Conservation (phyloP, 1,140 invertebrate genomes). For the Aculops lycopersici region DNA sequence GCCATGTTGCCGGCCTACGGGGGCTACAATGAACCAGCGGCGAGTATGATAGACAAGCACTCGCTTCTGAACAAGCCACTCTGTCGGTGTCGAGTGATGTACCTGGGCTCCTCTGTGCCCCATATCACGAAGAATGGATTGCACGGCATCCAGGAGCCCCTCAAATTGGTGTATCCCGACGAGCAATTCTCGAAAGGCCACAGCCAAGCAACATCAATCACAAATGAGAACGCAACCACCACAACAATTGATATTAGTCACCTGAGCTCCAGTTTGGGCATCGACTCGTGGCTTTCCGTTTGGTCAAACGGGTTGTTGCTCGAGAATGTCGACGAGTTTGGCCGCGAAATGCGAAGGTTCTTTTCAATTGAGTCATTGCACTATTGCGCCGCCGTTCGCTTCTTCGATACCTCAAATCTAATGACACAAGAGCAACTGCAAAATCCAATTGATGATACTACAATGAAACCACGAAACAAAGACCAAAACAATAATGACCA, state of each 20-base stretch:
- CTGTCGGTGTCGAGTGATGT: slow-evolving; percentile 75
- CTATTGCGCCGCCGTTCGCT: slow-evolving; percentile 83
- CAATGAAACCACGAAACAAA: no score
- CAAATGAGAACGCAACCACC: background rate
- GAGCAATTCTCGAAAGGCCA: slow-evolving; percentile 24
- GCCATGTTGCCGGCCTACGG: no score
- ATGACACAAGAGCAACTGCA: no score
- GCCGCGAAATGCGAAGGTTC: slow-evolving; percentile 71
- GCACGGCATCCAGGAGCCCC: slow-evolving; percentile 86
- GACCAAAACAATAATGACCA: no score
- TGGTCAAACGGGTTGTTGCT: slow-evolving; percentile 81
- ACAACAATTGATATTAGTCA: no score
- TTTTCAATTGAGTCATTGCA: slow-evolving; percentile 86
- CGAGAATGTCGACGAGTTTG: slow-evolving; percentile 81
- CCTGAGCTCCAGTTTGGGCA: no score
- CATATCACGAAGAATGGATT: slow-evolving; percentile 87
- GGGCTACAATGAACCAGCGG: no score
- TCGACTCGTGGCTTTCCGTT: slow-evolving; percentile 84
- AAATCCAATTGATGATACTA: no score
- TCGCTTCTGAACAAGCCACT: no score
- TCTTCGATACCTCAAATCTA: no score
- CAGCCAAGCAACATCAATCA: no score
- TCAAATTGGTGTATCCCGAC: slow-evolving; percentile 83
- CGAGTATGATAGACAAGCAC: no score
- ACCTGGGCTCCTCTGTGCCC: slow-evolving; percentile 81